These are phyloP conservation scores for Hermetia illucens DNA, from an alignment of 1,140 invertebrate genomes.

Conservation along the genomic window DNA sequence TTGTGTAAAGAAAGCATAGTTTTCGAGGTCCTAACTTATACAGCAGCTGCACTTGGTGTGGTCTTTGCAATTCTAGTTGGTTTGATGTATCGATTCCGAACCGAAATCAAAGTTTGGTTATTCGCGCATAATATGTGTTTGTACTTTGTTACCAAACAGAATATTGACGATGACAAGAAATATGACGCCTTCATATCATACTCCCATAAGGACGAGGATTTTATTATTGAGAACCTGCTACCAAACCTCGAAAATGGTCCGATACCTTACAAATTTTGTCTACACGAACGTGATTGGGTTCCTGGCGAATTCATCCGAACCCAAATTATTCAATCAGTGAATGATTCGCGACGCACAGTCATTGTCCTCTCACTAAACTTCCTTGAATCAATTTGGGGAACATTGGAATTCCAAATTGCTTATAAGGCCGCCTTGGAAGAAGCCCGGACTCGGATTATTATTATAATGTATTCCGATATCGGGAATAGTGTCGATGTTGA, in stretches of 20 bases:
- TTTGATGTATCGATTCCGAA: constrained; percentile 46
- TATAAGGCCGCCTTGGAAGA: constrained; percentile 63
- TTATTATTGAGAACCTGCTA: constrained; percentile 52
- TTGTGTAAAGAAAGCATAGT: constrained; percentile 32
- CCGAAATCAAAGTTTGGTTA: constrained; percentile 54
- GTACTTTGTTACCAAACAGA: constrained; percentile 52
- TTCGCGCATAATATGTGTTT: constrained; percentile 47
- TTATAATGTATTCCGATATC: constrained; percentile 65
- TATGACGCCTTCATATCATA: constrained; percentile 84
- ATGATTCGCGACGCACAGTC: constrained; percentile 64
- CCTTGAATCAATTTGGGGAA: constrained; percentile 69
- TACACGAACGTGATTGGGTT: constrained; percentile 71
- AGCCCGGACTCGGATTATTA: constrained; percentile 52
- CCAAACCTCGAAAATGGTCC: constrained; percentile 46
- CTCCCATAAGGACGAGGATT: constrained; percentile 65
- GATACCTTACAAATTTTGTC: constrained; percentile 47
- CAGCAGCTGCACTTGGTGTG: constrained; percentile 27
- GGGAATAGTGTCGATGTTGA: constrained; percentile 48
- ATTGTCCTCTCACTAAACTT: constrained; percentile 72
- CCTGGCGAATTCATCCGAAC: constrained; percentile 60
- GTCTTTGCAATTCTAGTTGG: constrained; percentile 33
- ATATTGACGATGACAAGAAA: constrained; percentile 58
- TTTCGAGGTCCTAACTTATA: too few species aligned
- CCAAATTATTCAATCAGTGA: constrained; percentile 66
- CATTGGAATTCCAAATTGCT: constrained; percentile 69